A percentile compares a stretch with the other conserved stretches of the same genome.
Evolutionary conservation across 1,140 invertebrate genomes (phyloP).

Genomic region (Drosophila ficusphila): DNA sequence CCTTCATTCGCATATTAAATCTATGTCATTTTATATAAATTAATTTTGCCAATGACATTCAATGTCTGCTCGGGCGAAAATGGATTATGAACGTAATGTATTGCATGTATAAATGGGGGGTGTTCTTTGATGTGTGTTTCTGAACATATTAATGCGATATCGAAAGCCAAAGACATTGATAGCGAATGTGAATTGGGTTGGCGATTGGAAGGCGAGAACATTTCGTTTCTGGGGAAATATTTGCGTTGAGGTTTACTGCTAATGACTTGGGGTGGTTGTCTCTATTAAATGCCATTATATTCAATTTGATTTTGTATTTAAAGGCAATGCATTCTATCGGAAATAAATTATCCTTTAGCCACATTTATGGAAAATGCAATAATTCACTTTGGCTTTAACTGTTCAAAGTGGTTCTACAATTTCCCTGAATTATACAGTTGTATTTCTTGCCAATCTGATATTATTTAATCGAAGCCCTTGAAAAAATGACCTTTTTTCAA

Average conservation of each 20-base stretch:
- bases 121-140: conserved; percentile 21
- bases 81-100: conserved; percentile 46
- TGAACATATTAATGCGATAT: conserved; percentile 25
- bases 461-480: too few relatives aligned
- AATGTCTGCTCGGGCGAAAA: conserved; percentile 45
- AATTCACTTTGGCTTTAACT: too few relatives aligned
- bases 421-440: too few relatives aligned
- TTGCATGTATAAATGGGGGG: not conserved
- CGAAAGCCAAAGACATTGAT: conserved; percentile 7
- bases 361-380: not conserved
- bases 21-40: conserved; percentile 64
- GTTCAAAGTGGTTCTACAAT: too few relatives aligned
- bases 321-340: too few relatives aligned
- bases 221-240: conserved; percentile 6
- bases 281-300: not conserved
- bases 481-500: too few relatives aligned
- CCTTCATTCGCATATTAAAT: conserved; percentile 46
- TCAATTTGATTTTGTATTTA: not conserved
- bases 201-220: conserved; percentile 1
- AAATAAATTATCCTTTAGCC: too few relatives aligned
- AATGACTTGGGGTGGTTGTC: not conserved
- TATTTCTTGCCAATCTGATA: too few relatives aligned
- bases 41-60: conserved; percentile 61
- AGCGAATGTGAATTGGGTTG: not conserved
- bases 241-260: not conserved